These are phyloP conservation scores for Pseudopodoces humilis DNA, from an alignment of 2,113 vertebrate genomes.

Conservation along the genomic window DNA sequence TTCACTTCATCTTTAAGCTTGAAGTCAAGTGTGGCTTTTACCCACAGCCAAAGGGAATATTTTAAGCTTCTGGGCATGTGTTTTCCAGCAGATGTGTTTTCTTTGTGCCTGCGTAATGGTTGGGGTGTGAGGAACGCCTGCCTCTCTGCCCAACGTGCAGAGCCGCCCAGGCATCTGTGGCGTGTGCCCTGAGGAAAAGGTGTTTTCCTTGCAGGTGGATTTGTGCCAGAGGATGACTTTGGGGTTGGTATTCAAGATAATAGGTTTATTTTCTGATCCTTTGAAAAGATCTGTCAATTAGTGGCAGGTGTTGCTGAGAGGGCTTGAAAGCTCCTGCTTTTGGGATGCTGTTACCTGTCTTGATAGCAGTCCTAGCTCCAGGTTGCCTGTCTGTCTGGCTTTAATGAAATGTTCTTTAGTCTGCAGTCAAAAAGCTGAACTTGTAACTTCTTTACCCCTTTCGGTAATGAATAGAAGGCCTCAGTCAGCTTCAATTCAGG, in stretches of 20 bases:
- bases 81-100: background rate
- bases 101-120: background rate
- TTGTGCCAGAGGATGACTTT: slow-evolving; percentile 21
- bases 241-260: slow-evolving; percentile 32
- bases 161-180: background rate
- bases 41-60: background rate
- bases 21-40: background rate
- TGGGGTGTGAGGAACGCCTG: background rate
- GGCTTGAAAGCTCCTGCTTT: background rate
- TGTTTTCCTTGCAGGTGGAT: slow-evolving; percentile 11
- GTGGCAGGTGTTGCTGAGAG: background rate
- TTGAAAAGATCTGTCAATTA: background rate
- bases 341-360: background rate
- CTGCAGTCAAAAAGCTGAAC: slow-evolving; percentile 20
- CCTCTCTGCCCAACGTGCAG: background rate
- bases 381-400: background rate
- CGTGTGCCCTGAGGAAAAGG: background rate
- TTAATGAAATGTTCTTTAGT: background rate
- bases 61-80: slow-evolving; percentile 8
- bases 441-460: background rate
- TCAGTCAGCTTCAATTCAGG: slow-evolving; percentile 53
- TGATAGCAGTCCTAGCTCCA: background rate
- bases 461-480: slow-evolving; percentile 17
- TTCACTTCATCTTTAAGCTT: background rate
- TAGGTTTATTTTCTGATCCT: slow-evolving; percentile 44